Conservation (phyloP, 2,888 invertebrate species). For the Xestia c-nigrum region DNA sequence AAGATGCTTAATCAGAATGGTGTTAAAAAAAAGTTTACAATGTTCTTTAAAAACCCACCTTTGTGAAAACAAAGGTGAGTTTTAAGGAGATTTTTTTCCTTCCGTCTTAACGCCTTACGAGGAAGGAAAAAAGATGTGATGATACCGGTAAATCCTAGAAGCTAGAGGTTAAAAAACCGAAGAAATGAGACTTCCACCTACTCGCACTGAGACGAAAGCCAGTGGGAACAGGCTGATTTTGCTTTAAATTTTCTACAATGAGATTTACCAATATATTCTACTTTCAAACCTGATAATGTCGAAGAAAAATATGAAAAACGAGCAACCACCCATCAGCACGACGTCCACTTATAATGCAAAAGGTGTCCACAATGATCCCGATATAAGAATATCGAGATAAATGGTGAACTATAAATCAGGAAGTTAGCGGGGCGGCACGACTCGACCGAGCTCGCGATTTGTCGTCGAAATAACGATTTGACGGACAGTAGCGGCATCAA, state of each 20-base stretch:
- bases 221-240: not conserved
- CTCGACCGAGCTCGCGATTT: constrained; percentile 72
- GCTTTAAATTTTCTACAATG: not conserved
- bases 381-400: constrained; percentile 80
- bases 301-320: constrained; percentile 13
- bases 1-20: not conserved
- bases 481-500: constrained; percentile 72
- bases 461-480: constrained; percentile 79
- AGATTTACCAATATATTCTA: not conserved
- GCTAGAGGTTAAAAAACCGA: not conserved
- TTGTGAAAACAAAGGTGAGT: too few species aligned
- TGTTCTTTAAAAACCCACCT: not conserved
- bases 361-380: constrained; percentile 60
- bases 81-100: too few species aligned
- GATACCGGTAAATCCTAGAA: not conserved
- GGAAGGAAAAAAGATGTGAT: not conserved
- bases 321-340: not conserved
- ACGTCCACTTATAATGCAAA: constrained; percentile 58
- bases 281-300: not conserved
- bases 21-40: not conserved
- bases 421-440: constrained; percentile 76
- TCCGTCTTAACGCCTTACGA: too few species aligned
- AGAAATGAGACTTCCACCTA: not conserved
- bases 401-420: constrained; percentile 84
- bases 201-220: not conserved